Conservation (phyloP, 2,888 invertebrate species). For the Idaea straminata region DNA sequence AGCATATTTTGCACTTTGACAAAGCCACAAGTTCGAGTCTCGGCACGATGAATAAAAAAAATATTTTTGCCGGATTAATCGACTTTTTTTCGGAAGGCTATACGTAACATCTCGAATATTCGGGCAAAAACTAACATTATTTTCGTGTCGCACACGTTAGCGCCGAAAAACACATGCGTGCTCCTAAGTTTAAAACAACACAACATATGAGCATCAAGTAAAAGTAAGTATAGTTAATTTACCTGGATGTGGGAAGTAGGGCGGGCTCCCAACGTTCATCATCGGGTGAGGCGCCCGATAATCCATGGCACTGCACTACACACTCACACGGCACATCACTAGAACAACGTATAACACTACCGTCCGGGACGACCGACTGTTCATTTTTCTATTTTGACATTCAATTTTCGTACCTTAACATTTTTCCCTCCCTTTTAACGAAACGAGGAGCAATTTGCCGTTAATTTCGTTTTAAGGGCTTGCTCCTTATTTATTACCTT, state of each 20-base stretch:
- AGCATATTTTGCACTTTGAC: too few species aligned
- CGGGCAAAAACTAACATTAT: too few species aligned
- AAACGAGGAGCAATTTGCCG: neutral
- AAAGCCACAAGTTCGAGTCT: too few species aligned
- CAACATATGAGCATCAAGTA: too few species aligned
- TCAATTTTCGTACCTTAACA: conserved; percentile 31
- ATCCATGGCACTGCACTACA: conserved; percentile 60
- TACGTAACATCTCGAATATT: too few species aligned
- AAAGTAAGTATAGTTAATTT: conserved; percentile 25
- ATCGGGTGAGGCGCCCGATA: conserved; percentile 70
- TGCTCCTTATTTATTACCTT: neutral
- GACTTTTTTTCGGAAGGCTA: too few species aligned
- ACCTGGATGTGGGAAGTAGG: conserved; percentile 72
- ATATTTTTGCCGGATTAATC: too few species aligned
- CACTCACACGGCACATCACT: conserved; percentile 44
- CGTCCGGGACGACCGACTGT: conserved; percentile 22
- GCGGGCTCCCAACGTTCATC: conserved; percentile 62
- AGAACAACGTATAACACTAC: conserved; percentile 34
- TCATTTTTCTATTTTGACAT: conserved; percentile 30
- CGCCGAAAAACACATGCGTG: too few species aligned
- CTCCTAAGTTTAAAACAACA: too few species aligned
- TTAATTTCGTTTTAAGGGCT: conserved; percentile 2
- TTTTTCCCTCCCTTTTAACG: conserved; percentile 2
- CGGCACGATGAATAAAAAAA: too few species aligned
- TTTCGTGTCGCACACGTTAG: too few species aligned